Base-by-base conservation (phyloP, 1,140 invertebrate species). In the Lordiphosa collinella region DNA sequence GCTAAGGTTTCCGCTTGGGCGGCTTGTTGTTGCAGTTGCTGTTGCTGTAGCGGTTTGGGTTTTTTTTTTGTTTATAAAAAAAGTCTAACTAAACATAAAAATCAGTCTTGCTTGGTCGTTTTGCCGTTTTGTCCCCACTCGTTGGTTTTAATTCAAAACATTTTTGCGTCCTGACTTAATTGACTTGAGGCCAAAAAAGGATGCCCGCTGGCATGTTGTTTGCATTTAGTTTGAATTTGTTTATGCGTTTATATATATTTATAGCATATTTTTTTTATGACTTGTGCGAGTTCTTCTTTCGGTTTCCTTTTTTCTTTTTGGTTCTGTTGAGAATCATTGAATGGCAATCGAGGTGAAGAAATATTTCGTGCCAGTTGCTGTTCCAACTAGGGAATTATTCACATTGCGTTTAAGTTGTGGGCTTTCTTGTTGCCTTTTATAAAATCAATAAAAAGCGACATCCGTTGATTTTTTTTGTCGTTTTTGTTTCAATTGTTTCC, bases 1-100 rank as follows among this genome's bases (percentile, higher is more conserved):
- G 37, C 56, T 65, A 65, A 50, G 65, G 61, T 60, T 69, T 69
- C 66, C 66, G 62, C 48, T 66, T 56, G 48, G 56, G 46, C 55
- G 46, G 32, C 56, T 64, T 44, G 60, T 58, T 64, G 37, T 44
- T 38, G 11, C 49, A 10, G 12, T 66, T 12, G 31, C 11, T 25
- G 43, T 53, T 47, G 32, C 34, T 64, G 22, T 16, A 52, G 35
- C 34, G 46, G 12, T 32, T 46, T 49, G 43, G 12, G 16, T 48
- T 36, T 35, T 37, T 53, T 57, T 50, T 46, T 48, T 36, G 18
- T 37, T 53, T 57, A 46, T 46, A 53, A 59, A 66, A 63, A 54
- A 60, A 63, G 66, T 56, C 75, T 82, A 82, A 80, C 75, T 82
- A 80, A 75, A 82, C 76, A 60, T 80, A 82, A 79, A 80, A 86